Evolutionary conservation across 2,888 invertebrate genomes (phyloP).

Genomic region (Chydorus sphaericus): DNA sequence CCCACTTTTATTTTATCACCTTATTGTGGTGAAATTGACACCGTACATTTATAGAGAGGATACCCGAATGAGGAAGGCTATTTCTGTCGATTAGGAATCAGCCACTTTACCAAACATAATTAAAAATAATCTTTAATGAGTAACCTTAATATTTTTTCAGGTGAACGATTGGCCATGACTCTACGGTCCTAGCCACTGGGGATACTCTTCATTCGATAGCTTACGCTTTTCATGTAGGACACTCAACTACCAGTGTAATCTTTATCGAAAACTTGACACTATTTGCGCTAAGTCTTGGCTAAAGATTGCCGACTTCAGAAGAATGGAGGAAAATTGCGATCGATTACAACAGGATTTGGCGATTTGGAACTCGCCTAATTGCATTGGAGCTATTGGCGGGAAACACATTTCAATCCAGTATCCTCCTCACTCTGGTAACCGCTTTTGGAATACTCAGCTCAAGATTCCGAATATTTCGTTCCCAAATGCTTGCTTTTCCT

Average conservation of each 20-base stretch:
- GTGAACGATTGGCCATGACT: not conserved
- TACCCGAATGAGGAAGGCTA: not conserved
- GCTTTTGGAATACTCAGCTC: constrained; percentile 10
- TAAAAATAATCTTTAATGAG: no score
- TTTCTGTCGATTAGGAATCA: not conserved
- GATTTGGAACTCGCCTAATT: constrained; percentile 19
- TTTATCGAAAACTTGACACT: not conserved
- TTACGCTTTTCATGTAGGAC: not conserved
- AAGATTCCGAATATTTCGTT: constrained; percentile 7
- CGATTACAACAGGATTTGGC: constrained; percentile 10
- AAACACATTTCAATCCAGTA: constrained; percentile 17
- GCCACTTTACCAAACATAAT: not conserved
- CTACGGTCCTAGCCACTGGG: not conserved
- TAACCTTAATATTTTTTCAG: no score
- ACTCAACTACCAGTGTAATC: not conserved
- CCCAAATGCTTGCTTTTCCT: constrained; percentile 1
- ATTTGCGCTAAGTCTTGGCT: not conserved
- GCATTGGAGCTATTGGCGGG: constrained; percentile 19
- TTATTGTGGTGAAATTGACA: not conserved
- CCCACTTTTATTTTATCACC: not conserved
- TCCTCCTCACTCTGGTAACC: constrained; percentile 11
- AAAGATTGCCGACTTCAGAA: not conserved
- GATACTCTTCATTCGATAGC: not conserved
- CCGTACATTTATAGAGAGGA: not conserved
- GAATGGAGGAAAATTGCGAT: constrained; percentile 11